Evolutionary conservation across 2,888 invertebrate species (phyloP).

Genomic region (Diplolepis rosae): DNA sequence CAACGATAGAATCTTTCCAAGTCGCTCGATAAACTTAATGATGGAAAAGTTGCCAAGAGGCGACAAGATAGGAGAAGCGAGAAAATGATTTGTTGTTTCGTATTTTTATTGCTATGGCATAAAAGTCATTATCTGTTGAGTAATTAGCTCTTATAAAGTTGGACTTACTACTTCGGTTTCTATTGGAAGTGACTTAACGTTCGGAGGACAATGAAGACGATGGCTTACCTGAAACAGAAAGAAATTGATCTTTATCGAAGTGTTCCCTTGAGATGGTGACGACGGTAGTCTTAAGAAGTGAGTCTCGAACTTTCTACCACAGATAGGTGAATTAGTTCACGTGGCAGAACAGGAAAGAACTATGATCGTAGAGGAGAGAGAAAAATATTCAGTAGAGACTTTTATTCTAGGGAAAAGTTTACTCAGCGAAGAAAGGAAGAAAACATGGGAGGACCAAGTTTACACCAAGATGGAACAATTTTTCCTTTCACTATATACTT

Average conservation of each 20-base stretch:
- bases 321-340: conserved; percentile 52
- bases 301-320: conserved; percentile 56
- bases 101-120: conserved; percentile 25
- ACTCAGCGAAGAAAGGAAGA: conserved; percentile 38
- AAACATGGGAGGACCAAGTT: conserved; percentile 49
- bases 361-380: conserved; percentile 38
- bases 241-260: conserved; percentile 56
- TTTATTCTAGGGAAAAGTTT: conserved; percentile 48
- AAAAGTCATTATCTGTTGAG: conserved; percentile 37
- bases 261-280: conserved; percentile 49
- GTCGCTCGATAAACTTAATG: conserved; percentile 1
- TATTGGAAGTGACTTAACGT: conserved; percentile 44
- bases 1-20: background rate
- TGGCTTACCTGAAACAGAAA: conserved; percentile 54
- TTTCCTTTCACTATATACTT: conserved; percentile 57
- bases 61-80: background rate
- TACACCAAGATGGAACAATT: conserved; percentile 61
- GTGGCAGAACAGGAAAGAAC: conserved; percentile 41
- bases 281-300: conserved; percentile 40
- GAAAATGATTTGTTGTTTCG: conserved; percentile 18
- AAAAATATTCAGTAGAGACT: conserved; percentile 51
- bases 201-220: conserved; percentile 44
- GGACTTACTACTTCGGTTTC: conserved; percentile 43
- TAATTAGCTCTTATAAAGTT: conserved; percentile 46
- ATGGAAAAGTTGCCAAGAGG: background rate